Percentiles rank a stretch among this genome's conserved stretches.
These are phyloP conservation scores for Lepilemur ruficaudatus DNA, from an alignment of 2,797 vertebrate genomes.

Conservation along the genomic window DNA sequence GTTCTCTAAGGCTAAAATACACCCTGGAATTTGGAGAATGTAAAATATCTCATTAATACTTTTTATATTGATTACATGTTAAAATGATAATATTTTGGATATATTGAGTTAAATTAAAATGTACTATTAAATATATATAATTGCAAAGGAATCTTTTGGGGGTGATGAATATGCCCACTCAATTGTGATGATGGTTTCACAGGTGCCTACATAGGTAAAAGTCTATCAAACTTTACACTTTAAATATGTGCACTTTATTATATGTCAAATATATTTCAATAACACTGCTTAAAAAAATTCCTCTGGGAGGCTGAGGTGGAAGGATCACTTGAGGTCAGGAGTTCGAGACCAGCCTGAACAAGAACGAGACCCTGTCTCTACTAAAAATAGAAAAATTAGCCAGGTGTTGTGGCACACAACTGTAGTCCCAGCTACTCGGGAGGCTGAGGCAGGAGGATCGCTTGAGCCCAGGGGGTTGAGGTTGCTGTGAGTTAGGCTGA, in stretches of 20 bases:
- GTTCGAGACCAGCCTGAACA: too few species aligned
- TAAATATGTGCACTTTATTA: background rate
- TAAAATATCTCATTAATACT: background rate
- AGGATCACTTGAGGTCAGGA: too few species aligned
- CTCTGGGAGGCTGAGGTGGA: background rate
- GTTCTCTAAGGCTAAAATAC: background rate
- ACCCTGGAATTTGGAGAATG: background rate
- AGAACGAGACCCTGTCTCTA: too few species aligned
- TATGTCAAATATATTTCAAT: background rate
- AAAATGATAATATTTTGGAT: conserved; percentile 17
- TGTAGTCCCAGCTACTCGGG: background rate
- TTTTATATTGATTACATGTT: conserved; percentile 27
- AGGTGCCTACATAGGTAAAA: background rate
- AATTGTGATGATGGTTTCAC: background rate
- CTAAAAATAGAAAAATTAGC: too few species aligned
- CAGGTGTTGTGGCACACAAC: background rate
- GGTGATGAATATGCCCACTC: background rate
- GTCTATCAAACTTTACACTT: background rate
- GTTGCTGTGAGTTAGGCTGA: background rate
- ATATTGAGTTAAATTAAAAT: background rate
- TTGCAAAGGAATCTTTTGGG: background rate
- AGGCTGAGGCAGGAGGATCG: background rate
- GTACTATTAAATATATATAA: background rate
- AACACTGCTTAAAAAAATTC: background rate
- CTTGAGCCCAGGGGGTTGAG: background rate